phyloP scores from a whole-genome alignment of 2,113 vertebrate genomes.

The cattle (Bos taurus) region DNA sequence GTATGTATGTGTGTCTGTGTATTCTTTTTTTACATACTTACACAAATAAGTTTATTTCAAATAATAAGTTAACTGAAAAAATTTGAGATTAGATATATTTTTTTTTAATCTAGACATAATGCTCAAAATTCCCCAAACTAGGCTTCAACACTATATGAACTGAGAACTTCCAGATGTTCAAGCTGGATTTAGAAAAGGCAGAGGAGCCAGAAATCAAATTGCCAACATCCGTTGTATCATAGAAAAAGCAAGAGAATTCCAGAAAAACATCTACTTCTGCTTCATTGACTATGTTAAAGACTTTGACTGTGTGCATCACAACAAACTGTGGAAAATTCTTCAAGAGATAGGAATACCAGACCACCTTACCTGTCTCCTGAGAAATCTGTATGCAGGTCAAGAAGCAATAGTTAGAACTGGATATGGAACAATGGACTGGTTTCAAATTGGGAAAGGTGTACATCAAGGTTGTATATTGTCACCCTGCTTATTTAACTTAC shows the following conservation, averaged over 20 bases:
- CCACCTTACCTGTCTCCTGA: not conserved
- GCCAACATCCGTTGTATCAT: not conserved
- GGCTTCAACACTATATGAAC: not conserved
- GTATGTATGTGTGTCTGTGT: not conserved
- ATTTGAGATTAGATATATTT: not conserved
- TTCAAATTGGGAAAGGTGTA: not conserved
- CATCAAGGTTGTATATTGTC: not conserved
- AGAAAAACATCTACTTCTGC: not conserved
- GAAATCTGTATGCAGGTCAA: not conserved
- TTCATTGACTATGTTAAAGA: not conserved
- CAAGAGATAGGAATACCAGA: not conserved
- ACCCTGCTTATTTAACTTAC: not conserved
- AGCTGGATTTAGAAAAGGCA: not conserved
- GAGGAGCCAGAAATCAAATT: not conserved
- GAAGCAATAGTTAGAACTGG: not conserved
- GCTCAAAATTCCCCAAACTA: not conserved
- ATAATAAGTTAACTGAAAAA: constrained; percentile 29
- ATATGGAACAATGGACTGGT: not conserved
- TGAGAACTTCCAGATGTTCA: not conserved
- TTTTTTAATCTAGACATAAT: not conserved
- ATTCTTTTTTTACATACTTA: constrained; percentile 24
- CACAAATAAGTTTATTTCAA: constrained; percentile 4
- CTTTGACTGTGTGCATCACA: not conserved
- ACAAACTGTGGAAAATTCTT: not conserved
- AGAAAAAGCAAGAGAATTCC: not conserved